These are phyloP conservation scores for Oryzias celebensis DNA, from an alignment of 2,113 vertebrate species.

Conservation along the genomic window DNA sequence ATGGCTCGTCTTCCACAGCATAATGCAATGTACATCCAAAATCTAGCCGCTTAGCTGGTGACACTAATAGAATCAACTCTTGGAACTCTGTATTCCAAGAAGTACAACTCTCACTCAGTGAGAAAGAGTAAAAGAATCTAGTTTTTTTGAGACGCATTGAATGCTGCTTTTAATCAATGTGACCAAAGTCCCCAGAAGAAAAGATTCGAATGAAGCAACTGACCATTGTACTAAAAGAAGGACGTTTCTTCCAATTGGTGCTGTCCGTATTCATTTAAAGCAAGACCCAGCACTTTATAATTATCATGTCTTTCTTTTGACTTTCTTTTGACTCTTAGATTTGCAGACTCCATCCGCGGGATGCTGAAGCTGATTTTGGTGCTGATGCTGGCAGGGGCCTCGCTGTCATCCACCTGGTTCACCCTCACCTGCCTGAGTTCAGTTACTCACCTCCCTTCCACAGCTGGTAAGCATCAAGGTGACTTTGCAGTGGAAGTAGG, in stretches of 20 bases:
- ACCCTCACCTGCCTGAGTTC: conserved; percentile 91
- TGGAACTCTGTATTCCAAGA: conserved; percentile 38
- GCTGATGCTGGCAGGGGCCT: conserved; percentile 93
- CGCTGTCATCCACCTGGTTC: conserved; percentile 92
- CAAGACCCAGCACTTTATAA: not conserved
- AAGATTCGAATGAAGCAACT: conserved; percentile 14
- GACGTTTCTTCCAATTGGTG: conserved; percentile 19
- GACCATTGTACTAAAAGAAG: conserved; percentile 22
- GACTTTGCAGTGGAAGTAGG: not conserved
- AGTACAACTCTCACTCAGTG: conserved; percentile 39
- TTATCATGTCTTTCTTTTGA: not conserved
- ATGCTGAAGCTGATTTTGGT: conserved; percentile 96
- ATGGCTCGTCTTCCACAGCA: conserved; percentile 40
- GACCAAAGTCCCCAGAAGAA: conserved; percentile 41
- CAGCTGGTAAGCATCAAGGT: conserved; percentile 81
- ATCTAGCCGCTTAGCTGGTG: conserved; percentile 41
- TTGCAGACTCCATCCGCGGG: conserved; percentile 96
- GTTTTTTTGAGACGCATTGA: conserved; percentile 24
- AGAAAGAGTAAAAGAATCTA: conserved; percentile 38
- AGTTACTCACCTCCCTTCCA: conserved; percentile 92
- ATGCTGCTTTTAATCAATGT: conserved; percentile 41
- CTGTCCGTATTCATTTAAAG: conserved; percentile 8
- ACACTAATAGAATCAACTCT: conserved; percentile 57
- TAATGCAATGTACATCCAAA: conserved; percentile 22
- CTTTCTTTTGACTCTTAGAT: conserved; percentile 72